Evolutionary conservation across 2,888 invertebrate genomes (phyloP), one percentile per base, ranked within the genome.

Genomic region (Operophtera brumata): DNA sequence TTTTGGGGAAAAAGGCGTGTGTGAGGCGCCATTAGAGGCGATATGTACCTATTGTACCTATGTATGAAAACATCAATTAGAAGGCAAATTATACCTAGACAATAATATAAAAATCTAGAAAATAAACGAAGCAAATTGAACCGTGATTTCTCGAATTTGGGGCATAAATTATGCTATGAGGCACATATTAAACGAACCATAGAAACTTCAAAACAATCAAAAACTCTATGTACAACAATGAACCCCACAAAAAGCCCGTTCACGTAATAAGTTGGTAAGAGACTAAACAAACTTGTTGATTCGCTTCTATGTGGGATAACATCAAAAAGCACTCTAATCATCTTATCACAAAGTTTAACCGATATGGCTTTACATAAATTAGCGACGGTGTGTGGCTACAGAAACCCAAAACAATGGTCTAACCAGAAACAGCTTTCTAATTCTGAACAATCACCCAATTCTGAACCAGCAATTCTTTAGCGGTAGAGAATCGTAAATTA

Each of bases 401-500:
- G 52, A 54, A 57, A 50, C 57, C 53, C 45, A 59, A 52, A 56
- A 62, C 57, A 66, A 64, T 59, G 51, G 50, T 56, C 50, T 54
- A 40, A 57, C 60, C 54, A 59, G 59, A 71, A 66, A 54, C 58
- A 54, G 62, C 67, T 62, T 57, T 64, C 60, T 55, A 60, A 59
- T 74, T 77, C 78, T 45, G 79, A 76, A 86, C 83, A 87, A 86
- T 81, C 77, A 77, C 78, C 78, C 35, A 35, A 47, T 52, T 52
- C 48, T 13, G 2, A 45, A 57, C 51, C 41, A 55, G 41, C 71
- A 81, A 82, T 83, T 84, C 80, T 72, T 63, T 70, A 66, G 81
- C 80, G 83, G 62, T 60, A 75, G 67, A 65, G 69, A 64, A 62
- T 73, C 77, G 84, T 88, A 88, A 89, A 88, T 89, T 84, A 80